These are phyloP conservation scores for Campylomormyrus numenius DNA, from an alignment of 2,113 vertebrate species.

Conservation along the genomic window DNA sequence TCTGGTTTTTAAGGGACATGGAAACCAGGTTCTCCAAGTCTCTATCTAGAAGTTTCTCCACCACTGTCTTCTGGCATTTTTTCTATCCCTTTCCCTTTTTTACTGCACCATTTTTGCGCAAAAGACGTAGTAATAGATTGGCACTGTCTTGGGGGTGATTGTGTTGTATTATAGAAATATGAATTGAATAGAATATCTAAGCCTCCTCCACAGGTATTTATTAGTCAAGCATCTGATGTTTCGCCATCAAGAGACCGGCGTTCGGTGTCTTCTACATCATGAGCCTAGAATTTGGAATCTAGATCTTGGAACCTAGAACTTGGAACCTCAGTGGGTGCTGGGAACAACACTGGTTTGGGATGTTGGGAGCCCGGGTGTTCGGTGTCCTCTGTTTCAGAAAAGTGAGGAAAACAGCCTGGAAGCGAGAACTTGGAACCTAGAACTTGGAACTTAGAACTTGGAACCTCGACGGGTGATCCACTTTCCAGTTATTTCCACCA, in stretches of 20 bases:
- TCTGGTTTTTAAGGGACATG: background rate
- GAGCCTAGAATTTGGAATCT: background rate
- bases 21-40: background rate
- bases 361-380: background rate
- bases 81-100: background rate
- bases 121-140: background rate
- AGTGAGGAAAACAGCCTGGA: background rate
- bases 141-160: background rate
- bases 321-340: background rate
- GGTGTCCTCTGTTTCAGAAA: background rate
- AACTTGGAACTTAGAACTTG: background rate
- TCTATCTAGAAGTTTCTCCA: background rate
- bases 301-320: background rate
- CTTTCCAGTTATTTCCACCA: constrained; percentile 44
- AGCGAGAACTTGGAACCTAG: background rate
- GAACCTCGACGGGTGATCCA: background rate
- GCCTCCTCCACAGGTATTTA: background rate
- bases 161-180: background rate
- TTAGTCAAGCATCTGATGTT: background rate
- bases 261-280: background rate
- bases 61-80: background rate
- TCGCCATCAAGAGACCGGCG: background rate
- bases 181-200: background rate
- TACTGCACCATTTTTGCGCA: background rate
- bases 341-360: background rate